Base-by-base conservation (phyloP, 1,140 invertebrate species). In the Varroa destructor region DNA sequence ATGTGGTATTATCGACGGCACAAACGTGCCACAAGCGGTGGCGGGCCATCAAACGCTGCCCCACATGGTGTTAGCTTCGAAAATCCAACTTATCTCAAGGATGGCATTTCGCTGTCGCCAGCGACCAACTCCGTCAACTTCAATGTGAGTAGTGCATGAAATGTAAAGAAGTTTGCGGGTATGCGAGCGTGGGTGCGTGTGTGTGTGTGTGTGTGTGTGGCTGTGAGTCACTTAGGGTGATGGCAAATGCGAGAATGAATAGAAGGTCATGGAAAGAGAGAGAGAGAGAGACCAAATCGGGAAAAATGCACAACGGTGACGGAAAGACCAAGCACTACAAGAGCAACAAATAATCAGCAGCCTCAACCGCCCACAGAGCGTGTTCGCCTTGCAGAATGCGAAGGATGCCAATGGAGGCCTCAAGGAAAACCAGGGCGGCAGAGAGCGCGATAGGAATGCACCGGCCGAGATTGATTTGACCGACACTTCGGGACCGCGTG, bases 61-160 rank as follows among this genome's bases (percentile, higher is more conserved):
- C 81, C 83, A 74, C 84, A 84, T 71, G 87, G 87, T 37, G 87
- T 90, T 67, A 88, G 88, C 2, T 91, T 91, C 78, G 88, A 89
- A 78, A 91, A 91, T 81, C 88, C 88, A 0, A 89, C 87, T 75
- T 91, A 90, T 78, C 83, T 89, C 71, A 82, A 87, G 73, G 88
- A 79, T 72, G 71, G 73, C 74, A 74, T 67, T 8, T 67, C 61
- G 12, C 61, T 67, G 2, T 67, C 61, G 12, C 61, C 61, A 12
- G 61, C 61, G 14, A 67, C 61, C 40, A 67, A 67, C 61, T 67
- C 61, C 2, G 61, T 67, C 40, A 67, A 67, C 36, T 67, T 67
- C 61, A 67, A 67, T 40, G 61, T 67, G 61, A 67, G 61, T 67
- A 67, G 61, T 46, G 61, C 61, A 67, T 67, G 61, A 67, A 43